phyloP scores from a whole-genome alignment of 2,113 vertebrate species.

The Malurus alboscapulatus region DNA sequence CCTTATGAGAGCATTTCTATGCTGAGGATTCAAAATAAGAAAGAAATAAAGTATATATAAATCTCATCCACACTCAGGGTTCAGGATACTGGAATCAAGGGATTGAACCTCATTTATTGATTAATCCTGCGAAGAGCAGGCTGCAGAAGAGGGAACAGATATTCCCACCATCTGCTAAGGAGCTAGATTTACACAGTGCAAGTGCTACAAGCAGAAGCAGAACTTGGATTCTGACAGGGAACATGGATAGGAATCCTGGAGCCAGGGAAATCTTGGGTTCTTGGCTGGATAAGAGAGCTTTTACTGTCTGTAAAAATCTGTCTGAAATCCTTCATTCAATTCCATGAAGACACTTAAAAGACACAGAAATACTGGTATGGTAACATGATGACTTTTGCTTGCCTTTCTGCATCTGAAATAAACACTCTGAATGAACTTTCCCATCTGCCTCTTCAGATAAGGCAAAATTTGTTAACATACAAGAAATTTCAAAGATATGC shows the following conservation, averaged over 20 bases:
- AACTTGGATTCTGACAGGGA: background rate
- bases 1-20: background rate
- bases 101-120: background rate
- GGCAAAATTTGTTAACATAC: background rate
- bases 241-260: background rate
- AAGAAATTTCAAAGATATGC: background rate
- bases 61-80: background rate
- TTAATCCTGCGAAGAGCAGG: background rate
- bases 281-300: background rate
- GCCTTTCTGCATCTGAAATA: background rate
- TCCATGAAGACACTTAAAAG: background rate
- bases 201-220: background rate
- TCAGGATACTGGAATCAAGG: background rate
- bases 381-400: background rate
- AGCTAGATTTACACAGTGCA: background rate
- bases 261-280: background rate
- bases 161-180: background rate
- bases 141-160: background rate
- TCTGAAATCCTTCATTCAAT: background rate
- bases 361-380: background rate
- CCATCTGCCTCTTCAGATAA: background rate
- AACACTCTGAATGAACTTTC: background rate
- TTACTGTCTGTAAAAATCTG: background rate
- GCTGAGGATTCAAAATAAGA: background rate
- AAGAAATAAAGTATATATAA: background rate